Percentiles rank a stretch among this genome's conserved stretches.
Evolutionary conservation across 2,797 vertebrate genomes (phyloP).

Genomic region (Anabacerthia variegaticeps): DNA sequence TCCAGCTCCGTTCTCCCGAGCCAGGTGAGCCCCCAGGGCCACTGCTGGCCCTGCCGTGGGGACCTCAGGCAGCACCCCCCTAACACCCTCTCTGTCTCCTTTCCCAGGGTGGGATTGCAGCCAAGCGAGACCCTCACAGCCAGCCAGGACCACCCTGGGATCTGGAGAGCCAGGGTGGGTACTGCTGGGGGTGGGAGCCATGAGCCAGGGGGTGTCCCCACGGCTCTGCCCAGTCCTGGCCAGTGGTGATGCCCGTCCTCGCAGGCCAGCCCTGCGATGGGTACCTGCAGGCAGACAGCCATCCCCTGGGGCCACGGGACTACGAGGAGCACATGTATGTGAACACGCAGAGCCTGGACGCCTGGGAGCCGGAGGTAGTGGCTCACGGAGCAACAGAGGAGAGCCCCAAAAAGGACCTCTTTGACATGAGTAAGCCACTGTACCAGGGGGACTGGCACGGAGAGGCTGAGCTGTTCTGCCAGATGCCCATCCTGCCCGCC

Average conservation of each 20-base stretch:
- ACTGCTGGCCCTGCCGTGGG: fast-evolving
- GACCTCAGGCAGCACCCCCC: neutral
- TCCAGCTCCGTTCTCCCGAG: constrained; percentile 36
- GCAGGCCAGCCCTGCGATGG: constrained; percentile 83
- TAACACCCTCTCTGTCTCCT: fast-evolving
- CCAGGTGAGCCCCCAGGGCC: constrained; percentile 77
- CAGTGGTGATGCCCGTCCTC: fast-evolving
- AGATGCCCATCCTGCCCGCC: fast-evolving
- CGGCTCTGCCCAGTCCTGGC: neutral
- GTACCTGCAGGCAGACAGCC: constrained; percentile 89
- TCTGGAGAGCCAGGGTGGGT: constrained; percentile 43
- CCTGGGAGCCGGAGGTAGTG: constrained; percentile 49
- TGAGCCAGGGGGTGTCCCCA: neutral
- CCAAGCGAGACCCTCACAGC: constrained; percentile 74
- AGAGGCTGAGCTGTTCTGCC: neutral
- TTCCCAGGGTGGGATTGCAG: constrained; percentile 78
- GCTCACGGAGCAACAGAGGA: constrained; percentile 58
- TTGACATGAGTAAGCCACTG: constrained; percentile 91
- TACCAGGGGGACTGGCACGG: neutral
- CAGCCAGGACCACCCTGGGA: constrained; percentile 82
- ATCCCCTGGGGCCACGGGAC: constrained; percentile 78
- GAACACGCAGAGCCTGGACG: constrained; percentile 89
- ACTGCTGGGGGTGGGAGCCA: fast-evolving
- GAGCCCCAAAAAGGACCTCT: constrained; percentile 94
- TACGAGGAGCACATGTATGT: constrained; percentile 96